Percentiles rank a stretch among this genome's conserved stretches.
Conservation (phyloP, 2,113 vertebrate genomes). For the Chunga burmeisteri region DNA sequence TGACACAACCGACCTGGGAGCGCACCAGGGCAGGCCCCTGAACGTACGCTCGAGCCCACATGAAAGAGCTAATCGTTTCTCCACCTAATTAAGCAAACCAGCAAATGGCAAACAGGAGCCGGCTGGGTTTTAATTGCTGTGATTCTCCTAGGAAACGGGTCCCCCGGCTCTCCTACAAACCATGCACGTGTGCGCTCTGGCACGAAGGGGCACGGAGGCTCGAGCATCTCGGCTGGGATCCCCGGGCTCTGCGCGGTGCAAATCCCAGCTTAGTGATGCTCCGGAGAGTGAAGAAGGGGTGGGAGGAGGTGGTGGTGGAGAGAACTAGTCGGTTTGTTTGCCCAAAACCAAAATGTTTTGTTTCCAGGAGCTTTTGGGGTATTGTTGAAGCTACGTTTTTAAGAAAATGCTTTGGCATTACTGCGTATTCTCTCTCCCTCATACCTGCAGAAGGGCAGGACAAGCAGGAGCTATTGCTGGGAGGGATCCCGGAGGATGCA, state of each 20-base stretch:
- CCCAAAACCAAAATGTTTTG: background rate
- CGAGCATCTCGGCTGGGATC: background rate
- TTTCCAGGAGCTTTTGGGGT: background rate
- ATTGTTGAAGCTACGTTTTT: background rate
- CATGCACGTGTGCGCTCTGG: accelerated
- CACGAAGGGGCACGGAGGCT: background rate
- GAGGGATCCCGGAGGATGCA: background rate
- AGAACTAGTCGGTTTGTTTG: background rate
- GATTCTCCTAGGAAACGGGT: background rate
- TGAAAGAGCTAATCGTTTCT: background rate
- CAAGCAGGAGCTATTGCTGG: background rate
- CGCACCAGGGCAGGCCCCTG: background rate
- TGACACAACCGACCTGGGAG: background rate
- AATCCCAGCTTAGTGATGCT: background rate
- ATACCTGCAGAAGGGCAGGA: background rate
- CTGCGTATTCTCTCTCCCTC: background rate
- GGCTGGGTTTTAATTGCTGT: background rate
- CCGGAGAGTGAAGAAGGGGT: background rate
- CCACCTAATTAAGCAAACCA: constrained; percentile 9
- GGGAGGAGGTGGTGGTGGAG: background rate
- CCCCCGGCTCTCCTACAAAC: background rate
- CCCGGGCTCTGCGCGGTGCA: accelerated
- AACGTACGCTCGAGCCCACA: background rate
- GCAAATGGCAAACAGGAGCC: background rate
- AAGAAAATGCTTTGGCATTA: background rate